Base-by-base conservation (phyloP, 2,113 vertebrate genomes). In the Burhinus oedicnemus region DNA sequence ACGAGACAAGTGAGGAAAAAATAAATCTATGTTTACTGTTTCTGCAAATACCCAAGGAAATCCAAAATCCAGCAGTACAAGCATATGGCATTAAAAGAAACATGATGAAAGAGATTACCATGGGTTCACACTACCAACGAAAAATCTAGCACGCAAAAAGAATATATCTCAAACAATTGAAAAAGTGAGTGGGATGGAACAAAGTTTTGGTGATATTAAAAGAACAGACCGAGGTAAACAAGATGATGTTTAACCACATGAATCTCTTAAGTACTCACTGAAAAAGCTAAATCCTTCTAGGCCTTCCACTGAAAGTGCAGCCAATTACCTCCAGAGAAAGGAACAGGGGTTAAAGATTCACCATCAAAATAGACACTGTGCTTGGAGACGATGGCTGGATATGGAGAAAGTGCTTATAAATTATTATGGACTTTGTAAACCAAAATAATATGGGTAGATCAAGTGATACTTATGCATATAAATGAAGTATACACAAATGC, bases 21-120 rank as follows among this genome's bases (percentile, higher is more conserved):
- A 81, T 38, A 80, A 76, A 86, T 36, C 30, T 83, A 5, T 70
- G 34, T 57, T 80, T 80, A 70, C 51, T 52, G 10, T 85, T 95
- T 92, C 81, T 85, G 71, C 34, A 85, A 95, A 88, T 86, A 89
- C 25, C 57, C 64, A n/a, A 86, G 71, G 55, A 96, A 96, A 95
- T 88, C 75, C 64, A 93, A 95, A 96, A 93, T 71, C 74, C 89
- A 92, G 90, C 88, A 82, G 60, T 40, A 86, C 22, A 66, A 93
- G 68, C 78, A 95, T 83, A 96, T 90, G 75, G 78, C 75, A 65
- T 71, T 81, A 76, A 88, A 97, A 94, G 68, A 91, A 95, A 77
- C 15, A 29, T 25, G 57, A 89, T 85, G 82, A 89, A 96, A 95
- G 82, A 75, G 42, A 88, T 71, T 78, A 83, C 75, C 54, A 40